phyloP scores from a whole-genome alignment of 2,797 vertebrate genomes.

The Amazona ochrocephala region DNA sequence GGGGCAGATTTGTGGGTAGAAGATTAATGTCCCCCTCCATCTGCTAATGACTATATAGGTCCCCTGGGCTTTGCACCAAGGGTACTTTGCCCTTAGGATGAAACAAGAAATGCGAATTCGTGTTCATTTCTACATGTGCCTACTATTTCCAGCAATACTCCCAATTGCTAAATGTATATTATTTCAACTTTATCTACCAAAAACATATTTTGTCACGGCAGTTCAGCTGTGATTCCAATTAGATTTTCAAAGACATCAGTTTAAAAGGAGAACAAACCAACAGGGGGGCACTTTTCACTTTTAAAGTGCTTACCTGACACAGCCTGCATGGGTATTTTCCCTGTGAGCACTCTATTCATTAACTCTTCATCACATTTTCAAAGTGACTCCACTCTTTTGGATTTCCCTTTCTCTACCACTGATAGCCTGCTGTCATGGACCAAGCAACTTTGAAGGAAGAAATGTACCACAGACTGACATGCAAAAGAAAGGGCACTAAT shows the following conservation, averaged over 20 bases:
- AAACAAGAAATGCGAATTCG: constrained; percentile 43
- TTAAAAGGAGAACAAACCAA: constrained; percentile 52
- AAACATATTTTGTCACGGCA: background rate
- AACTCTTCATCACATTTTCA: constrained; percentile 36
- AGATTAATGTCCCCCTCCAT: constrained; percentile 62
- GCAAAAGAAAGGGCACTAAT: background rate
- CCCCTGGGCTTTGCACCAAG: constrained; percentile 49
- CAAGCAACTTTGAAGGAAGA: background rate
- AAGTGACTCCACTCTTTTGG: constrained; percentile 2
- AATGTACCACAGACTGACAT: background rate
- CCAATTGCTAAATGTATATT: constrained; percentile 23
- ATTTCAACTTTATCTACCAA: constrained; percentile 51
- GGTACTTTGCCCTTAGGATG: constrained; percentile 65
- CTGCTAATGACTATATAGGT: constrained; percentile 54
- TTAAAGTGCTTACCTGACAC: constrained; percentile 29
- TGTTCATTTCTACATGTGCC: background rate
- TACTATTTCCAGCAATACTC: constrained; percentile 13
- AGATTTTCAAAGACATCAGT: constrained; percentile 46
- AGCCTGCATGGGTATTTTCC: background rate
- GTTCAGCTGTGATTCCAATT: constrained; percentile 47
- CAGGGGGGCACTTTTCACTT: constrained; percentile 1
- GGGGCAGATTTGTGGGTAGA: constrained; percentile 39
- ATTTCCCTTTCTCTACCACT: background rate
- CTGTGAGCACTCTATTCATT: constrained; percentile 16
- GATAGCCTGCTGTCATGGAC: background rate